phyloP scores from a whole-genome alignment of 1,140 invertebrate genomes.

The Yoshiicerus persimilis region DNA sequence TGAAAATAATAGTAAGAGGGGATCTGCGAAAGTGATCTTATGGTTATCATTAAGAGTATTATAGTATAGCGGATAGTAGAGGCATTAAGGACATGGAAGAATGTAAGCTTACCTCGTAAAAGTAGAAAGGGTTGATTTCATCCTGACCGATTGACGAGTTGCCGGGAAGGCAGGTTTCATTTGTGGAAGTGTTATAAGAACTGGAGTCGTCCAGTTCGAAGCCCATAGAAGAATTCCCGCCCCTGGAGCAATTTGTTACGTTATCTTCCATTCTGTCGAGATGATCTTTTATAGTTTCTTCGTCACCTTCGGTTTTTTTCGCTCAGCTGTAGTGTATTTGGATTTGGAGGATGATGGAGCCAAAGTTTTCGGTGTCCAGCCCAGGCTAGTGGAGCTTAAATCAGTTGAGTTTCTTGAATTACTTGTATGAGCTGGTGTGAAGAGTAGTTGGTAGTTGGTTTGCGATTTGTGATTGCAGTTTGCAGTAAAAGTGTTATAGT shows the following conservation, averaged over 20 bases:
- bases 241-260: background rate
- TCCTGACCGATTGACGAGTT: background rate
- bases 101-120: background rate
- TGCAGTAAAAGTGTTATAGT: background rate
- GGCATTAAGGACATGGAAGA: too few species aligned
- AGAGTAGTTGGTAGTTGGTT: too few species aligned
- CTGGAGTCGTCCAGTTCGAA: background rate
- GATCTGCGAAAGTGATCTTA: too few species aligned
- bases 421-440: background rate
- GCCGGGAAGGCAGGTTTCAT: background rate
- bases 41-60: too few species aligned
- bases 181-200: background rate
- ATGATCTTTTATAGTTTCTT: background rate
- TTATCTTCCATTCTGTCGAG: slow-evolving; percentile 6
- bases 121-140: slow-evolving; percentile 16
- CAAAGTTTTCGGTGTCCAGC: background rate
- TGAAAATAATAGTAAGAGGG: too few species aligned
- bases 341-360: background rate
- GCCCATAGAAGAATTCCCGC: background rate
- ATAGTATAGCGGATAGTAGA: too few species aligned
- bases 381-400: background rate
- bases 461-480: background rate
- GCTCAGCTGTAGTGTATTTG: background rate
- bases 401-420: background rate
- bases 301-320: background rate